Evolutionary conservation across 2,888 invertebrate species (phyloP), one percentile per base, ranked within the genome.

Genomic region (Cistogaster globosa): DNA sequence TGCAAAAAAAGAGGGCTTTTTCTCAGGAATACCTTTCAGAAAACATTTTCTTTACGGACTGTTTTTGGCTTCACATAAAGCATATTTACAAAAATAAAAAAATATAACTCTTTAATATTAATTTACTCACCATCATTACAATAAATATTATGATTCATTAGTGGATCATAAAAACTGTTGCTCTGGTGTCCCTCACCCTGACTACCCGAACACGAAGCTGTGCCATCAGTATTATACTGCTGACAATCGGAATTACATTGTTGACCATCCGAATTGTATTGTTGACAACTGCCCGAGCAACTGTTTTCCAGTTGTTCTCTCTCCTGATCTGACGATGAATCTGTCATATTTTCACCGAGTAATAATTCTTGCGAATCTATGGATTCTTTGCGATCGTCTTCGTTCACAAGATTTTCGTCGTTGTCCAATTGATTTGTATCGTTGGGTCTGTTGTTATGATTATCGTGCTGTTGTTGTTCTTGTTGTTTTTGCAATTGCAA

Each of bases 151-250:
- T 88, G 91, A 86, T 91, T 91, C 81, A 92, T 89, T n/a, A 92
- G 87, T 0, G 92, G 92, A 89, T 92, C 92, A 85, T 90, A 92
- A 67, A 92, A 92, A 77, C 89, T 88, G 53, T 89, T 88, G 14
- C 86, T 67, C 87, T 89, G 75, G 48, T 83, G 75, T 42, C 80
- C 36, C 11, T 87, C 86, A 60, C 82, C 86, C 26, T 85, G 84
- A 58, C 86, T 87, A 11, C 85, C 89, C 11, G 86, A 83, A 77
- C 72, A 81, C 11, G 78, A 77, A 14, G 87, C 84, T 68, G 83
- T 55, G 2, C 79, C 87, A 74, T 86, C 87, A n/a, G 18, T 32
- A 86, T 74, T 79, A 86, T 87, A 88, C 55, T 88, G 87, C 32
- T 81, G 86, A 63, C 86, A 82, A 20, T 82, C 82, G 3, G 71